Percentiles rank a stretch among this genome's conserved stretches.
phyloP scores from a whole-genome alignment of 2,797 vertebrate species.

The Hoplostethus atlanticus region DNA sequence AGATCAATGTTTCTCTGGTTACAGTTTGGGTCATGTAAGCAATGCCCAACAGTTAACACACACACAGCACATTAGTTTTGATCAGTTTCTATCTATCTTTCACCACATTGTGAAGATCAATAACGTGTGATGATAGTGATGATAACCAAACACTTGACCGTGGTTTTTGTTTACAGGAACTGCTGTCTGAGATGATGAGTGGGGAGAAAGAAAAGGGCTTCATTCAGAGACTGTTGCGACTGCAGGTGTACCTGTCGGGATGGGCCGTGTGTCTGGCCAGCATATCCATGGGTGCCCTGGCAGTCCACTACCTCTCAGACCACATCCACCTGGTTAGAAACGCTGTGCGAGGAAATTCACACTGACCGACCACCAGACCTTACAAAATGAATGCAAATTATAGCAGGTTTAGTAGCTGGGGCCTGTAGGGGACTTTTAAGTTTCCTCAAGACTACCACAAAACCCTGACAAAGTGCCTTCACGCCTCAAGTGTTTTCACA shows the following conservation, averaged over 20 bases:
- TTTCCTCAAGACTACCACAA: neutral
- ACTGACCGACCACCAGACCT: neutral
- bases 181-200: constrained; percentile 80
- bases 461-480: neutral
- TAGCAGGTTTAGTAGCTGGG: neutral
- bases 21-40: neutral
- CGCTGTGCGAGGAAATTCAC: neutral
- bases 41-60: neutral
- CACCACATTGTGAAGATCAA: neutral
- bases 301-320: constrained; percentile 72
- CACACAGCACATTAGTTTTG: neutral
- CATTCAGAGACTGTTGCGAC: constrained; percentile 55
- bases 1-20: neutral
- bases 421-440: neutral
- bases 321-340: constrained; percentile 48
- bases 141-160: neutral
- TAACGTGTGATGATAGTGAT: neutral
- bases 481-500: too few species aligned
- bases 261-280: constrained; percentile 82
- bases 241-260: constrained; percentile 49
- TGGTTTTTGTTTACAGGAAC: constrained; percentile 81
- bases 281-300: constrained; percentile 64
- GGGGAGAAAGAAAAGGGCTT: constrained; percentile 28
- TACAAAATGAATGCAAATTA: neutral
- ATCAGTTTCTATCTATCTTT: neutral